These are phyloP conservation scores for Rhinatrema bivittatum DNA, from an alignment of 2,797 vertebrate genomes.

Conservation along the genomic window DNA sequence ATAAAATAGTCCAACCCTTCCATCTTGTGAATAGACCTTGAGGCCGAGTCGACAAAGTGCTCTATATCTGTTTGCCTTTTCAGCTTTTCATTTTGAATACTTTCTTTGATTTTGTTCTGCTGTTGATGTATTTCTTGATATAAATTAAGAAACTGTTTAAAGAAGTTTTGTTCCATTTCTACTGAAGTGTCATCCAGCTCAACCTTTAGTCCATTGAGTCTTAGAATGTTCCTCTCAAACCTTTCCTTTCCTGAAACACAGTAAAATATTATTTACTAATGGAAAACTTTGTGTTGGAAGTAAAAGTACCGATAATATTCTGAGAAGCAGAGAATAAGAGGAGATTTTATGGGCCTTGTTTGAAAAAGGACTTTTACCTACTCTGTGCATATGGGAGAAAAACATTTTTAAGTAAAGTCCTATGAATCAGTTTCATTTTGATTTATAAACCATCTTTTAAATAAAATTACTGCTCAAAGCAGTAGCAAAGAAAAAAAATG, in stretches of 20 bases:
- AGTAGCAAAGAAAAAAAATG: no score
- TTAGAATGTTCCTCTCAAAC: not conserved
- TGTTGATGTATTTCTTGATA: not conserved
- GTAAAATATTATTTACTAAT: no score
- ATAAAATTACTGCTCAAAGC: no score
- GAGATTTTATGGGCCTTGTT: no score
- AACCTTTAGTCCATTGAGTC: not conserved
- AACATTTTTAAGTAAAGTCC: no score
- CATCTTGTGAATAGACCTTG: not conserved
- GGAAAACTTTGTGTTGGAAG: no score
- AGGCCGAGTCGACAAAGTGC: not conserved
- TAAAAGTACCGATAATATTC: no score
- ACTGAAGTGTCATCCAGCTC: not conserved
- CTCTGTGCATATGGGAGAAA: no score
- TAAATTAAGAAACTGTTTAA: not conserved
- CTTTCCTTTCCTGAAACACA: not conserved
- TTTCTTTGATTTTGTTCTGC: not conserved
- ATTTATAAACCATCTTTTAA: no score
- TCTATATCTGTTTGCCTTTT: constrained; percentile 1
- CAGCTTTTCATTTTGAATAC: not conserved
- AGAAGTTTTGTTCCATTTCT: not conserved
- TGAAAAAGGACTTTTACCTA: no score
- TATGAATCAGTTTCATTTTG: no score
- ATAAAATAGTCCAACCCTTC: not conserved
- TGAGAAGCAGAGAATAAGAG: no score